phyloP scores from a whole-genome alignment of 2,797 vertebrate species.

The Scarus forsteni region DNA sequence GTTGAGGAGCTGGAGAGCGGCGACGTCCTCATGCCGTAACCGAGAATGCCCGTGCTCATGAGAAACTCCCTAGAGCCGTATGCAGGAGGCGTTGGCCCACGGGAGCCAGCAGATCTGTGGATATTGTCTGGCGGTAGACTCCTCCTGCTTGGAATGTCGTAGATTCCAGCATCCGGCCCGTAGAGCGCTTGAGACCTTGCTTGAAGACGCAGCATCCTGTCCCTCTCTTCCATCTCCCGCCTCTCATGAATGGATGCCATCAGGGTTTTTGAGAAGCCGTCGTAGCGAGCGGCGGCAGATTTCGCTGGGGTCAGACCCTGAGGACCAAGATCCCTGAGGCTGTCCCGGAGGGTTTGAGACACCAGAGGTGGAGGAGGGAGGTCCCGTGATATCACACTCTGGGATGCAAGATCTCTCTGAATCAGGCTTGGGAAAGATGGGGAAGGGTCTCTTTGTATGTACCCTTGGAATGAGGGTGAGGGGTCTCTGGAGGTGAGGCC shows the following conservation, averaged over 20 bases:
- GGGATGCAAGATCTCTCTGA: conserved; percentile 65
- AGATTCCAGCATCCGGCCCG: conserved; percentile 88
- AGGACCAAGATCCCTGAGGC: conserved; percentile 58
- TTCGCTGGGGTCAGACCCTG: conserved; percentile 61
- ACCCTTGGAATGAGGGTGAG: conserved; percentile 78
- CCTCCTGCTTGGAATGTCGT: conserved; percentile 91
- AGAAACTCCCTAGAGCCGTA: conserved; percentile 95
- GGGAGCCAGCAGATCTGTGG: conserved; percentile 66
- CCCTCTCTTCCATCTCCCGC: conserved; percentile 91
- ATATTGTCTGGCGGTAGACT: conserved; percentile 89
- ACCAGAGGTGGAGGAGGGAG: conserved; percentile 42
- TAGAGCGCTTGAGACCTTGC: conserved; percentile 72
- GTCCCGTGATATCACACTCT: conserved; percentile 58
- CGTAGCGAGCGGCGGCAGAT: conserved; percentile 86
- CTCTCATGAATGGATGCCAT: conserved; percentile 96
- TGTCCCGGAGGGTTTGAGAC: conserved; percentile 58
- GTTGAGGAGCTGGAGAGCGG: conserved; percentile 89
- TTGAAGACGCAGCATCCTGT: conserved; percentile 87
- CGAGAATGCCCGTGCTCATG: conserved; percentile 86
- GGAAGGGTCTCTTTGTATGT: conserved; percentile 71
- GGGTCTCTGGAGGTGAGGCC: conserved; percentile 82
- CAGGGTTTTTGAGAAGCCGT: conserved; percentile 93
- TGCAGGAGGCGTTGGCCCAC: conserved; percentile 83
- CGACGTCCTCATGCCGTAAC: conserved; percentile 89
- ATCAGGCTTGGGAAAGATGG: conserved; percentile 69